Evolutionary conservation across 2,113 vertebrate genomes (phyloP).

Genomic region (Castor canadensis): DNA sequence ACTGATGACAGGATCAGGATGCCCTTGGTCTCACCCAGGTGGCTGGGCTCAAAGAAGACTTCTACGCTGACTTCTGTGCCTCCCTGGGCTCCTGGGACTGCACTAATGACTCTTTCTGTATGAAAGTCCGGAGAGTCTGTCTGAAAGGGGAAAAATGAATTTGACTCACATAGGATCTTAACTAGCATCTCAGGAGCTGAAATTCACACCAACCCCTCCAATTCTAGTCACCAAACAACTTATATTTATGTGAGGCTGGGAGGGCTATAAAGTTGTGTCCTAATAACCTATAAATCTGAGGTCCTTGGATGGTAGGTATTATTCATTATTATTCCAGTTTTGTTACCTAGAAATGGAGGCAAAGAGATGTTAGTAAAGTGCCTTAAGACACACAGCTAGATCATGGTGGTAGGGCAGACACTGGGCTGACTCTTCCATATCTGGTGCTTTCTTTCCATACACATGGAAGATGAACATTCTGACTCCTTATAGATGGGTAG

Average conservation of each 20-base stretch:
- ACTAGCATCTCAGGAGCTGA: background rate
- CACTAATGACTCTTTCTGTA: conserved; percentile 81
- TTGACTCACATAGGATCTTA: background rate
- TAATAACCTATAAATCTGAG: background rate
- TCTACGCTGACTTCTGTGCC: conserved; percentile 87
- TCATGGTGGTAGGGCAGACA: too few relatives aligned
- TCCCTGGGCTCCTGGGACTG: conserved; percentile 77
- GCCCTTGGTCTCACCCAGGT: conserved; percentile 86
- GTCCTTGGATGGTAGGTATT: background rate
- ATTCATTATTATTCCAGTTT: background rate
- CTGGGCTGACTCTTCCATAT: rapidly evolving
- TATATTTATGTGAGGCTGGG: background rate
- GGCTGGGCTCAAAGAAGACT: conserved; percentile 90
- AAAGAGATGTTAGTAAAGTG: background rate
- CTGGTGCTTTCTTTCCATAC: background rate
- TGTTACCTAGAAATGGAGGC: background rate
- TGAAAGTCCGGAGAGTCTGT: conserved; percentile 86
- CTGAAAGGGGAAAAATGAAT: conserved; percentile 73
- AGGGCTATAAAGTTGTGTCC: background rate
- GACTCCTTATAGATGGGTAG: background rate
- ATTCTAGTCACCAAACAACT: background rate
- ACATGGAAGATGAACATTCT: background rate
- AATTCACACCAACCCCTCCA: background rate
- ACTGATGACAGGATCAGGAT: conserved; percentile 84
- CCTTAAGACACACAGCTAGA: background rate